These are phyloP conservation scores for Cryptomyrus ogoouensis DNA, from an alignment of 2,113 vertebrate genomes.

Conservation along the genomic window DNA sequence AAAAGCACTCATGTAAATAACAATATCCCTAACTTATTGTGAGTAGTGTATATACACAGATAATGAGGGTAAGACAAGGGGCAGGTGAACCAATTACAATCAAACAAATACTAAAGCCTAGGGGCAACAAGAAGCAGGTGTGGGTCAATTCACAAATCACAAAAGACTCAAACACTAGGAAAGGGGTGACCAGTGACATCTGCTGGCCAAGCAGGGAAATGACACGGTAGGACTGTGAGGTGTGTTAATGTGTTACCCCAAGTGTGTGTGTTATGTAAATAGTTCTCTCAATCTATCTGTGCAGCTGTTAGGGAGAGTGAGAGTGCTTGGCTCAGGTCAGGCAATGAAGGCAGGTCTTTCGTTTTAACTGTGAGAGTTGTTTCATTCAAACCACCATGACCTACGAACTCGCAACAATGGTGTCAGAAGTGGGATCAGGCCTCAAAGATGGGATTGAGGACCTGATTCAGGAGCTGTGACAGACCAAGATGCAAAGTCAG, in stretches of 20 bases:
- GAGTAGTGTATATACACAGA: neutral
- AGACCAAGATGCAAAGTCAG: neutral
- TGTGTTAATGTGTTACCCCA: neutral
- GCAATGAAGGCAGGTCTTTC: neutral
- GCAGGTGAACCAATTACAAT: neutral
- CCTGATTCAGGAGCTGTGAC: neutral
- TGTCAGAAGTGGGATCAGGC: neutral
- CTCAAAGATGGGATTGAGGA: neutral
- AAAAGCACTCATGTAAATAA: too few relatives aligned
- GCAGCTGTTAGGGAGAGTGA: neutral
- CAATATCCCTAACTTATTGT: too few relatives aligned
- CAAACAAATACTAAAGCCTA: neutral
- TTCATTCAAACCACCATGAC: neutral
- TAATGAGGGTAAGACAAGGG: neutral
- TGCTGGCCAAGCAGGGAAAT: neutral
- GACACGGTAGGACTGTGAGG: neutral
- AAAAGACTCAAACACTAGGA: neutral
- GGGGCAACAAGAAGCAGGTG: neutral
- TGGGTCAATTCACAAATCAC: neutral
- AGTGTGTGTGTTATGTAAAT: neutral
- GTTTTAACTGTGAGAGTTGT: neutral
- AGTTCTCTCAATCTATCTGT: neutral
- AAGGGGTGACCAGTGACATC: neutral
- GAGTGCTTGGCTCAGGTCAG: neutral
- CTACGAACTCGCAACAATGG: neutral